These are phyloP conservation scores for Drosophila rellima DNA, from an alignment of 2,888 invertebrate genomes.

Conservation along the genomic window DNA sequence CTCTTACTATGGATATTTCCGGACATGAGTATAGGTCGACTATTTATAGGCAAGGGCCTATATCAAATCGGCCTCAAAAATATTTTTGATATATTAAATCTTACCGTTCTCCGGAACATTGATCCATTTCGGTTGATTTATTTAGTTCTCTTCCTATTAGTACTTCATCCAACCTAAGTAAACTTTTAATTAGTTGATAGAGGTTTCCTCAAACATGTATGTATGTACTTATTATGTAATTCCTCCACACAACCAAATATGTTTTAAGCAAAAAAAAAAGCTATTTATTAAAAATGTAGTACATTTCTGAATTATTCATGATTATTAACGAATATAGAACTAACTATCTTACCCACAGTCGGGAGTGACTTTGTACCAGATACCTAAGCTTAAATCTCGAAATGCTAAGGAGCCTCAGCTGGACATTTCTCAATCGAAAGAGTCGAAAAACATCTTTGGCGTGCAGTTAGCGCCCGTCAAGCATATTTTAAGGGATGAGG, in stretches of 20 bases:
- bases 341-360: constrained; percentile 46
- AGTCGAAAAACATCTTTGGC: constrained; percentile 86
- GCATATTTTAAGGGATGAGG: constrained; percentile 63
- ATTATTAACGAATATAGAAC: constrained; percentile 4
- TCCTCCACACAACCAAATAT: background rate
- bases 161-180: too few species aligned
- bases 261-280: background rate
- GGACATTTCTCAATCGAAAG: constrained; percentile 79
- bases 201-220: background rate
- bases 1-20: too few species aligned
- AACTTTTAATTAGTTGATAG: background rate
- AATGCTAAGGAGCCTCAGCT: constrained; percentile 19
- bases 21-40: too few species aligned
- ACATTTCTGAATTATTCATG: background rate
- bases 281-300: background rate
- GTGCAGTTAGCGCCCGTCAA: constrained; percentile 84
- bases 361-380: constrained; percentile 36
- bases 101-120: too few species aligned
- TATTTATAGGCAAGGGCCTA: too few species aligned
- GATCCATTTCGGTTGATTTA: too few species aligned
- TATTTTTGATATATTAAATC: too few species aligned
- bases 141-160: too few species aligned
- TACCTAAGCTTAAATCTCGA: constrained; percentile 52
- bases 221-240: background rate
- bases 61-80: too few species aligned